Evolutionary conservation across 2,113 vertebrate species (phyloP).

Genomic region (Illadopsis cleaveri): DNA sequence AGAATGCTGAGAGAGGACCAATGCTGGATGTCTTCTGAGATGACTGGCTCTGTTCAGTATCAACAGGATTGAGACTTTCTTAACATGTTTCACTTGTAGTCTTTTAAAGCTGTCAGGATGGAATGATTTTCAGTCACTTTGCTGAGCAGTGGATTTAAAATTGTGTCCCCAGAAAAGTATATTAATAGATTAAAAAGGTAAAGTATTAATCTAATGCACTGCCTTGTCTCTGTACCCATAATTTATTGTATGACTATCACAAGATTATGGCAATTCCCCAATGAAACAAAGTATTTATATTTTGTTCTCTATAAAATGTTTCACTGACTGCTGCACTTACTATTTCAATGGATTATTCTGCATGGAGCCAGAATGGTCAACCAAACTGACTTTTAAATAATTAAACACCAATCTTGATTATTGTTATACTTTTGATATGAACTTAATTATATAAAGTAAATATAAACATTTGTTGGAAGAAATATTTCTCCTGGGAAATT

Average conservation of each 20-base stretch:
- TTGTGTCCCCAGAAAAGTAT: conserved; percentile 61
- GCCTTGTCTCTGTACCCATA: conserved; percentile 48
- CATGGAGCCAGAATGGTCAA: not conserved
- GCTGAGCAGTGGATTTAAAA: conserved; percentile 67
- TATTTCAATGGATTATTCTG: not conserved
- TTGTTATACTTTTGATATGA: not conserved
- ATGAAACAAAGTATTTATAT: conserved; percentile 8
- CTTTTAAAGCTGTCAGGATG: conserved; percentile 70
- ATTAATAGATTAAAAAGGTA: conserved; percentile 71
- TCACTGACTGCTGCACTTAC: not conserved
- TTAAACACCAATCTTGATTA: not conserved
- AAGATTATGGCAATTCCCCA: conserved; percentile 44
- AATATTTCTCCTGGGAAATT: not conserved
- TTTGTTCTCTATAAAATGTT: not conserved
- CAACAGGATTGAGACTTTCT: conserved; percentile 46
- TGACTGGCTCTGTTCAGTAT: not conserved
- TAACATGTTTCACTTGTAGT: conserved; percentile 57
- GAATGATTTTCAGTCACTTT: conserved; percentile 77
- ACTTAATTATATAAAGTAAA: not conserved
- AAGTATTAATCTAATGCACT: conserved; percentile 65
- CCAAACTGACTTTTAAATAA: not conserved
- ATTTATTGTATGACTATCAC: conserved; percentile 49
- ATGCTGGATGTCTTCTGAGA: not conserved
- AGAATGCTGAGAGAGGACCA: not conserved
- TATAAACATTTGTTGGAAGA: not conserved